Base-by-base conservation (phyloP, 2,797 vertebrate genomes). In the Thamnophis elegans region DNA sequence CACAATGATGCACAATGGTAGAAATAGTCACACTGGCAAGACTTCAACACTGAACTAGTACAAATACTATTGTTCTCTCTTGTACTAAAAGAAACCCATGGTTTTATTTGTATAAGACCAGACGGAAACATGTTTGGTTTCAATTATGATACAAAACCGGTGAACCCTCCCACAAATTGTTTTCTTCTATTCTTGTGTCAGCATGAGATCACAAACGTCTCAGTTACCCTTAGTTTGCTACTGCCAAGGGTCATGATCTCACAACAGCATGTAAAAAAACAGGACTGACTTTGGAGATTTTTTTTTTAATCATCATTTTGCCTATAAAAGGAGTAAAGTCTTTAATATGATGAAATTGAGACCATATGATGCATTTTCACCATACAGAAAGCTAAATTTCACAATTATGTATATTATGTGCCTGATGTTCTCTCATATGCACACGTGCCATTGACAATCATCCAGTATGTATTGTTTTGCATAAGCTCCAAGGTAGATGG, bases 171-270 rank as follows among this genome's bases (percentile, higher is more conserved):
- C 53, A 60, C 92, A 92, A 85, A 82, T 90, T 11, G 20, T 88
- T 91, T 62, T 62, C 53, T 92, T 92, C 58, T n/a, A 91, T 85
- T 94, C 90, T 26, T 62, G 47, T 95, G 91, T 94, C 93, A 94
- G 65, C 86, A 93, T 91, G 90, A 93, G 96, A 93, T 95, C 91
- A 59, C 59, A 86, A 91, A 87, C 11, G 36, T 93, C 85, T 86
- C 88, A 86, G 47, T 56, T 95, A 91, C 91, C 92, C 93, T 90
- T 60, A 91, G 94, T 93, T 88, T 94, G 89, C 25, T 94, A 85
- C 91, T 92, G 62, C 25, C 89, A 73, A 62, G 3, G 60, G 65
- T 94, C 94, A 87, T 32, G 93, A 93, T 90, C 89, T 94, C 28
- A 26, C 22, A 89, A 89, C 42, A 92, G 32, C 56, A 85, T 92